Evolutionary conservation across 2,888 invertebrate genomes (phyloP).

Genomic region (Tubulanus polymorphus): DNA sequence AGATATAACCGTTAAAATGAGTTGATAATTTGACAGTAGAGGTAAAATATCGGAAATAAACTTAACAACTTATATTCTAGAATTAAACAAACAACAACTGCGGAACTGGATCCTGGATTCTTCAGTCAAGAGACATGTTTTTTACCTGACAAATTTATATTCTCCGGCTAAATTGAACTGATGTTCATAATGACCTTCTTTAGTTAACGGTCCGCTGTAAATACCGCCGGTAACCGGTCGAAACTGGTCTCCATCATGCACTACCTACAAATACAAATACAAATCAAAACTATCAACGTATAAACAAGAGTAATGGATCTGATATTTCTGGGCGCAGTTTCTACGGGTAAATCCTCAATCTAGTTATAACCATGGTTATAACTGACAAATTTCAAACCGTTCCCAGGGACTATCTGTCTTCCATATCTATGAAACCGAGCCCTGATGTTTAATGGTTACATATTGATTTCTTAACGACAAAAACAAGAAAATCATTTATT

Average conservation of each 20-base stretch:
- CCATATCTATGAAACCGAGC: too few species aligned
- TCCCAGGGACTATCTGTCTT: too few species aligned
- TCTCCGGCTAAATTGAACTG: constrained; percentile 50
- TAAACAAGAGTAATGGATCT: too few species aligned
- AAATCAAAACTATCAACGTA: too few species aligned
- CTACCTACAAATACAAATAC: constrained; percentile 46
- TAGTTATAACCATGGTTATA: too few species aligned
- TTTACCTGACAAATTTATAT: constrained; percentile 53
- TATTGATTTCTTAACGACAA: too few species aligned
- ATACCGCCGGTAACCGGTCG: constrained; percentile 49
- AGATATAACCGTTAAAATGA: neutral
- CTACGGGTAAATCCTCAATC: too few species aligned
- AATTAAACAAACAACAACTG: neutral
- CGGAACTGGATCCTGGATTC: neutral
- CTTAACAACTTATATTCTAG: neutral
- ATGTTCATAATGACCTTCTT: constrained; percentile 38
- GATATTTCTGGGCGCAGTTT: too few species aligned
- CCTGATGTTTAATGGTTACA: too few species aligned
- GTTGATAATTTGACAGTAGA: constrained; percentile 5
- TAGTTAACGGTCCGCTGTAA: constrained; percentile 26
- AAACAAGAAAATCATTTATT: too few species aligned
- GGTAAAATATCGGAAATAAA: neutral
- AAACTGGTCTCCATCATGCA: constrained; percentile 48
- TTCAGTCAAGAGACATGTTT: constrained; percentile 2
- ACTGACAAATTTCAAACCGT: too few species aligned